Conservation (phyloP, 2,888 invertebrate genomes). For the Pyrgus malvae region DNA sequence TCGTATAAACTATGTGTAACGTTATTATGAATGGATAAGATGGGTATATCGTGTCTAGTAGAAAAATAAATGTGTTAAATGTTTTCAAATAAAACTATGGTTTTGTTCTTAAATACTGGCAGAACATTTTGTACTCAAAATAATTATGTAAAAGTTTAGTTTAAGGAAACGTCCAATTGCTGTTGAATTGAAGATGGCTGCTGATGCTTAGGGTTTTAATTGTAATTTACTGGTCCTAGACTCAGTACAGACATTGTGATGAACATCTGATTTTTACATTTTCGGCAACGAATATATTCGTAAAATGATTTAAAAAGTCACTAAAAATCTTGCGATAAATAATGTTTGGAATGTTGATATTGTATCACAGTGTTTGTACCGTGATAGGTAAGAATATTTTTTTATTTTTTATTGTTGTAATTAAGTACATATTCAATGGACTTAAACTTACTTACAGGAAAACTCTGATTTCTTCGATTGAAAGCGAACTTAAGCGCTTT, state of each 20-base stretch:
- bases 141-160: constrained; percentile 7
- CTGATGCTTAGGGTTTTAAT: constrained; percentile 17
- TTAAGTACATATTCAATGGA: neutral
- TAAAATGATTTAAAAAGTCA: no score
- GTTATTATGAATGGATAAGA: no score
- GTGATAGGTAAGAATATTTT: neutral
- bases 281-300: no score
- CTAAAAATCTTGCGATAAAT: no score
- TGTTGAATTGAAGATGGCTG: constrained; percentile 11
- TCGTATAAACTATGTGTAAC: no score
- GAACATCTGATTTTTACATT: neutral
- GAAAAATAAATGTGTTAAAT: no score
- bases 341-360: neutral
- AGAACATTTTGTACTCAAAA: no score
- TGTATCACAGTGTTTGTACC: constrained; percentile 2
- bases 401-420: neutral
- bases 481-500: neutral
- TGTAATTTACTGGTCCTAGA: constrained; percentile 7
- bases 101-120: no score
- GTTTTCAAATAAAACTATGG: no score
- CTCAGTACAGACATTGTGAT: neutral
- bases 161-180: constrained; percentile 11
- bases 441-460: neutral
- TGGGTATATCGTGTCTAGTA: no score
- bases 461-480: neutral